Percentiles rank a stretch among this genome's conserved stretches.
phyloP scores from a whole-genome alignment of 2,888 invertebrate species.

The Protodeltote pygarga region DNA sequence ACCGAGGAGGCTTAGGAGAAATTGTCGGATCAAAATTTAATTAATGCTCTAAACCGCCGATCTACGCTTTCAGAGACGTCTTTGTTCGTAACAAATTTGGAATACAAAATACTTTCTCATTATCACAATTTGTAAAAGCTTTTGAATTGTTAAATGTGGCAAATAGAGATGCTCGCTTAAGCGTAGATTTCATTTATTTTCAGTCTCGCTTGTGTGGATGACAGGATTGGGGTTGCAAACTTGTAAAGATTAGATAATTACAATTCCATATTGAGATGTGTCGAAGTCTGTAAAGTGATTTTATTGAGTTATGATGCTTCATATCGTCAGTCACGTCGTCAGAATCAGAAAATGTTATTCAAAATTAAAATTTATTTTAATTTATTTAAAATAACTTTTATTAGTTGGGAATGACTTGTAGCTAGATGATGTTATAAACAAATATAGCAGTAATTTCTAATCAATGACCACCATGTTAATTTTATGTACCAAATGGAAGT shows the following conservation, averaged over 20 bases:
- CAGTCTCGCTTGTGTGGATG: constrained; percentile 1
- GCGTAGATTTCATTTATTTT: constrained; percentile 27
- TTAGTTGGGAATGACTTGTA: no score
- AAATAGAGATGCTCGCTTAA: constrained; percentile 21
- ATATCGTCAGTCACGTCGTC: no score
- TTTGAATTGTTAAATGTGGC: constrained; percentile 26
- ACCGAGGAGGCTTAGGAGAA: constrained; percentile 10
- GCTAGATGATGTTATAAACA: no score
- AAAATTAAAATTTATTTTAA: no score
- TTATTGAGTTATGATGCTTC: no score
- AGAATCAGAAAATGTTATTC: no score
- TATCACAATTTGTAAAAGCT: constrained; percentile 30
- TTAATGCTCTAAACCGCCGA: constrained; percentile 36
- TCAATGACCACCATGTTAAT: no score
- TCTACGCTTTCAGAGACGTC: constrained; percentile 23
- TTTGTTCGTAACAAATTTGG: constrained; percentile 38
- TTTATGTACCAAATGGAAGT: no score
- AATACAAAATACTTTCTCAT: constrained; percentile 45
- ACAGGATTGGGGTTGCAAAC: constrained; percentile 10
- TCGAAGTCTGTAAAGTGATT: neutral
- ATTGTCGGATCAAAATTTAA: constrained; percentile 45
- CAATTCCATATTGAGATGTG: constrained; percentile 1
- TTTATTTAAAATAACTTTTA: no score
- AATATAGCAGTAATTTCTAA: no score
- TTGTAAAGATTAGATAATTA: constrained; percentile 10